Evolutionary conservation across 2,888 invertebrate genomes (phyloP).

Genomic region (Amaurobius ferox): DNA sequence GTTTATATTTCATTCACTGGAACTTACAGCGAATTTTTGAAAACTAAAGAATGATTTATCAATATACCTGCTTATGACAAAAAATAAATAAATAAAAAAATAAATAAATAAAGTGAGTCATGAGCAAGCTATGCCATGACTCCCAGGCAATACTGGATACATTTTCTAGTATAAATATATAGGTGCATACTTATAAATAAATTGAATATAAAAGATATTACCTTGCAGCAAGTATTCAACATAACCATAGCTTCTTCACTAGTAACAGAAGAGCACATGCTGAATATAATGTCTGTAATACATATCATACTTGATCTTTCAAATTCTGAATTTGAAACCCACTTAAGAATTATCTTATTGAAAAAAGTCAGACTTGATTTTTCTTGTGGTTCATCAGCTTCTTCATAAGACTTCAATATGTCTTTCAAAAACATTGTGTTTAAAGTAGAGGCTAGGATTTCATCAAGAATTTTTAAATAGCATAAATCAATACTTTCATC

Average conservation of each 20-base stretch:
- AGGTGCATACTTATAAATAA: too few relatives aligned
- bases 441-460: constrained; percentile 21
- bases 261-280: constrained; percentile 52
- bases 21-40: too few relatives aligned
- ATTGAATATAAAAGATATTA: constrained; percentile 27
- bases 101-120: too few relatives aligned
- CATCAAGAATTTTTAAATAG: constrained; percentile 24
- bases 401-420: background rate
- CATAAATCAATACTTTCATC: background rate
- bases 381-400: background rate
- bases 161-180: too few relatives aligned
- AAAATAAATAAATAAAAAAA: too few relatives aligned
- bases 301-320: background rate
- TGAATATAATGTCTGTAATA: constrained; percentile 51
- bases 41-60: too few relatives aligned
- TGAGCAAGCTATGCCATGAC: too few relatives aligned
- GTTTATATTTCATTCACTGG: background rate
- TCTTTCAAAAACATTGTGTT: constrained; percentile 17
- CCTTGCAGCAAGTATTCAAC: constrained; percentile 45
- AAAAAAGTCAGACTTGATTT: constrained; percentile 10
- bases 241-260: constrained; percentile 64
- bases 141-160: too few relatives aligned
- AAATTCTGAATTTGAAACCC: background rate
- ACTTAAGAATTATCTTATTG: constrained; percentile 5
- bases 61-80: too few relatives aligned